These are phyloP conservation scores for Drosophila hamatofila DNA, from an alignment of 2,888 invertebrate genomes.

Conservation along the genomic window DNA sequence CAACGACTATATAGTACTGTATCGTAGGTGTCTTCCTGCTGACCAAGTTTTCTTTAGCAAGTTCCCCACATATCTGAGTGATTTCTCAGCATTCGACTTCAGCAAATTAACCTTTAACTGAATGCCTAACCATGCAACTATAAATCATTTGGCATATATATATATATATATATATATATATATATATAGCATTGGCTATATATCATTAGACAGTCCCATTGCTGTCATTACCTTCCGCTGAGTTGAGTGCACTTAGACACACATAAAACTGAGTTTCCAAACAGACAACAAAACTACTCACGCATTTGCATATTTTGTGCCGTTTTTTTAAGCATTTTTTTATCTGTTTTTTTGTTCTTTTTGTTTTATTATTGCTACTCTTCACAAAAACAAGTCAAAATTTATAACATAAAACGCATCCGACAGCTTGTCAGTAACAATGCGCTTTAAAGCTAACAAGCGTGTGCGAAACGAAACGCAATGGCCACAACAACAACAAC, in stretches of 20 bases:
- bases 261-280: constrained; percentile 22
- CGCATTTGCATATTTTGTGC: constrained; percentile 52
- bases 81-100: neutral
- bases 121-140: neutral
- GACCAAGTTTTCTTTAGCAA: neutral
- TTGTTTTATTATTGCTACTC: constrained; percentile 31
- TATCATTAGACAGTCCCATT: constrained; percentile 25
- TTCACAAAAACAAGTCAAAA: constrained; percentile 68
- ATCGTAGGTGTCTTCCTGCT: neutral
- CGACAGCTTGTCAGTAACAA: constrained; percentile 78
- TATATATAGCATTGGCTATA: constrained; percentile 10
- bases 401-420: constrained; percentile 75
- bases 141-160: constrained; percentile 29
- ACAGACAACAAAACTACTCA: constrained; percentile 24
- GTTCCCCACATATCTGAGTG: neutral
- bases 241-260: constrained; percentile 8
- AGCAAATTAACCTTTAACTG: constrained; percentile 8
- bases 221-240: constrained; percentile 23
- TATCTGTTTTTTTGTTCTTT: neutral
- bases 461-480: constrained; percentile 66
- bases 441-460: constrained; percentile 76
- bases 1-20: too few relatives aligned
- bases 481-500: constrained; percentile 38
- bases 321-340: constrained; percentile 21
- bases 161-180: neutral